phyloP scores from a whole-genome alignment of 2,888 invertebrate genomes.

The Ormyrus nitidulus region DNA sequence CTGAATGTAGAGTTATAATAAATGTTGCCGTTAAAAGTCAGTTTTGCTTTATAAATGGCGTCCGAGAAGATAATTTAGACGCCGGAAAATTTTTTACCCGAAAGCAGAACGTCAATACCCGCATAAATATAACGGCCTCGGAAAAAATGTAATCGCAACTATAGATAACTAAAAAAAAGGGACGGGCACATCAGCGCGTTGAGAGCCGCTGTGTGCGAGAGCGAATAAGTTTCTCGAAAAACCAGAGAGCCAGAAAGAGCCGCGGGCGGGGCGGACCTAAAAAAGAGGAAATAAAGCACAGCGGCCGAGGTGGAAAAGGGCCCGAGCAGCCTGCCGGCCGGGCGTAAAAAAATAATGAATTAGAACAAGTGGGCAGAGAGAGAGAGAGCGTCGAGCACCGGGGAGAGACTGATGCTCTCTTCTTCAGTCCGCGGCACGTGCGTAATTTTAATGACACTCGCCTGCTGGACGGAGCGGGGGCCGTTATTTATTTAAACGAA shows the following conservation, averaged over 20 bases:
- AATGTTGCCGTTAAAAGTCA: too few species aligned
- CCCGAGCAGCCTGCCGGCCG: slow-evolving; percentile 7
- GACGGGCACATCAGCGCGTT: too few species aligned
- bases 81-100: too few species aligned
- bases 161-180: too few species aligned
- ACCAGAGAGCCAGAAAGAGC: not conserved
- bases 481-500: slow-evolving; percentile 39
- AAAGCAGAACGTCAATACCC: too few species aligned
- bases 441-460: slow-evolving; percentile 65
- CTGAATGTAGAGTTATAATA: too few species aligned
- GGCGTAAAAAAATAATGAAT: slow-evolving; percentile 65
- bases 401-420: not conserved
- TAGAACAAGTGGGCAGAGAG: slow-evolving; percentile 57
- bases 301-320: slow-evolving; percentile 14
- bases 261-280: not conserved
- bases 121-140: too few species aligned
- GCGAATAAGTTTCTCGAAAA: too few species aligned
- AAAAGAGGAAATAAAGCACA: not conserved
- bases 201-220: too few species aligned
- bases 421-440: slow-evolving; percentile 58
- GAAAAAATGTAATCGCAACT: too few species aligned
- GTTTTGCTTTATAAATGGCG: too few species aligned
- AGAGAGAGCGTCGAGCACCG: not conserved
- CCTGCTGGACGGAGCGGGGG: not conserved
- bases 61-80: too few species aligned